A percentile compares a stretch with the other conserved stretches of the same genome.
Evolutionary conservation across 2,888 invertebrate genomes (phyloP).

Genomic region (Zele albiditarsus): DNA sequence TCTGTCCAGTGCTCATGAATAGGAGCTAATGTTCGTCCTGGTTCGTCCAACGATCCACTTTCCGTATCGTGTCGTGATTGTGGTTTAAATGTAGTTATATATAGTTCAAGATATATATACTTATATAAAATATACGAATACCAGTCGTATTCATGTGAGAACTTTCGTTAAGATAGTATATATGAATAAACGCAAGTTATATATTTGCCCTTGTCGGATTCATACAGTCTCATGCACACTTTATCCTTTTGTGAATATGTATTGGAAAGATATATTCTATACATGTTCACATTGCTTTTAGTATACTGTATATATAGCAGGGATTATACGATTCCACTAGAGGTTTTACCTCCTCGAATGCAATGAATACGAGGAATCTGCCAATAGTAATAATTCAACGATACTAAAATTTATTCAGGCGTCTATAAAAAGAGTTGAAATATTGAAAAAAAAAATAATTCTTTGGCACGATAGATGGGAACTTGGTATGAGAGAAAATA

Average conservation of each 20-base stretch:
- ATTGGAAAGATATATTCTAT: neutral
- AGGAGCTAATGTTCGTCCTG: constrained; percentile 10
- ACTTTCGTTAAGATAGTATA: neutral
- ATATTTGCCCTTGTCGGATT: neutral
- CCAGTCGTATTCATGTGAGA: neutral
- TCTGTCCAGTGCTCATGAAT: constrained; percentile 18
- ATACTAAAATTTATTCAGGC: constrained; percentile 22
- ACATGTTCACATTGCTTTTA: neutral
- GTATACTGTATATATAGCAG: neutral
- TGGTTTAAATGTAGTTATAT: neutral
- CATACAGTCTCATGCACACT: too few species aligned
- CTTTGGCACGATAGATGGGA: neutral
- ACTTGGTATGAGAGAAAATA: neutral
- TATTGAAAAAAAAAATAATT: neutral
- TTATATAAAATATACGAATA: neutral
- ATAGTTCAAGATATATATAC: neutral
- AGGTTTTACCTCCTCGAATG: neutral
- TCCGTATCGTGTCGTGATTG: constrained; percentile 12
- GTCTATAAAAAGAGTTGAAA: neutral
- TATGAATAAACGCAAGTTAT: neutral
- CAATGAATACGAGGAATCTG: constrained; percentile 22
- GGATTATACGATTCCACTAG: neutral
- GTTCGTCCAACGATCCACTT: constrained; percentile 4
- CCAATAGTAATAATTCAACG: constrained; percentile 14
- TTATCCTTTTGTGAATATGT: neutral